Base-by-base conservation (phyloP, 1,140 invertebrate species). In the Drosophila pectinifera region DNA sequence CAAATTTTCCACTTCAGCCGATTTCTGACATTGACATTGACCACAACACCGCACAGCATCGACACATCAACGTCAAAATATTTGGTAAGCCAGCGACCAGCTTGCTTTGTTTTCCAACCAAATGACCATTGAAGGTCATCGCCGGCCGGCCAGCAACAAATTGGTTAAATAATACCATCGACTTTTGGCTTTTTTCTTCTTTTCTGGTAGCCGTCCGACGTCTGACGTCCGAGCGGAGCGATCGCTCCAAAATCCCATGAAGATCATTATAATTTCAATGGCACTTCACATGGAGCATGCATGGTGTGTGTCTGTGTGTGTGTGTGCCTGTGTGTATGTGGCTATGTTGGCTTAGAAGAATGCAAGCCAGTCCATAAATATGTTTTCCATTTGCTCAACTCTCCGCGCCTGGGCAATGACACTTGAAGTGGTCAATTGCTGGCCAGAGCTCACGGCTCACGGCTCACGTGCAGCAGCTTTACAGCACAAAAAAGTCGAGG, bases 21-120 rank as follows among this genome's bases (percentile, higher is more conserved):
- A 84, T 89, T 83, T 80, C 84, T 89, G 84, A 89, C 84, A 89
- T 89, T 89, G 84, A 89, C 84, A 89, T 89, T 89, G 84, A 89
- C 79, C 83, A 77, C 72, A 34, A 34, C 11, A 34, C 31, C 31
- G 48, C 48, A 20, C 28, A 34, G 11, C 48, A 85, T 83, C 81
- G 78, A 80, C 78, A 73, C 64, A 73, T 68, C 78, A 78, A 63
- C 73, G 84, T 89, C 84, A 77, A 89, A 89, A 89, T 89, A 89
- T 89, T 89, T 84, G 61, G 80, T 73, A 67, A 76, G 75, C 73
- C 79, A 68, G 48, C 63, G 42, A 45, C 28, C 79, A 75, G 67
- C 56, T 86, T 31, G 56, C 68, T 81, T 86, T 86, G 70, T 70
- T 78, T 73, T 64, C 76, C 58, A 80, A 79, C 62, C 62, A 86